A percentile compares a stretch with the other conserved stretches of the same genome.
These are phyloP conservation scores for Bubo scandiacus DNA, from an alignment of 2,113 vertebrate species.

Conservation along the genomic window DNA sequence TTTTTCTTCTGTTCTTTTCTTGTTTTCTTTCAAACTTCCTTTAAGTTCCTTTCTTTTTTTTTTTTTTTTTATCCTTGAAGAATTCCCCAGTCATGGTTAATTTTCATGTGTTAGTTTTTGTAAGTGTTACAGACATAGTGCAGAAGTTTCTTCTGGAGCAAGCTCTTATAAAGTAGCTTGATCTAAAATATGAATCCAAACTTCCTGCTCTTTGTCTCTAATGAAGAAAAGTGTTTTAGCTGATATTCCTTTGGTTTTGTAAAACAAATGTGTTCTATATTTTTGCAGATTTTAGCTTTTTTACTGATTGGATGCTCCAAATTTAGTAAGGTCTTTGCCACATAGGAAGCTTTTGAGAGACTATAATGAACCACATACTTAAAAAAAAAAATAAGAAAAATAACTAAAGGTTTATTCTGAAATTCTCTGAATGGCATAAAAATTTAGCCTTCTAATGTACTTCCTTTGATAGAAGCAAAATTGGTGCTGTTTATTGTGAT, in stretches of 20 bases:
- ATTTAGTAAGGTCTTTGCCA: constrained; percentile 67
- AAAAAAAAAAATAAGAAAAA: not conserved
- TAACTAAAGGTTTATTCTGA: constrained; percentile 65
- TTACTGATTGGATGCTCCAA: constrained; percentile 77
- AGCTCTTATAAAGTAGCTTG: constrained; percentile 70
- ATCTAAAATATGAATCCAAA: constrained; percentile 69
- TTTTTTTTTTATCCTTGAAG: constrained; percentile 46
- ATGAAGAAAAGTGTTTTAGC: constrained; percentile 65
- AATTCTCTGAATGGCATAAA: constrained; percentile 68
- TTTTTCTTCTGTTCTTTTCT: not conserved
- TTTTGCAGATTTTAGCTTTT: constrained; percentile 82
- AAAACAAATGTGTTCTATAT: constrained; percentile 79
- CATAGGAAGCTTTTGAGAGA: constrained; percentile 69
- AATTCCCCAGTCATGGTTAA: constrained; percentile 37
- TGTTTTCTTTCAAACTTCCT: not conserved
- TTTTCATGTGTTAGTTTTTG: constrained; percentile 61
- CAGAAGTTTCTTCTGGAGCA: constrained; percentile 62
- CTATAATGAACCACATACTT: constrained; percentile 39
- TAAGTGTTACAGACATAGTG: constrained; percentile 68
- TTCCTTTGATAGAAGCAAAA: constrained; percentile 75
- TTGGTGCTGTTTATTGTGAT: constrained; percentile 72
- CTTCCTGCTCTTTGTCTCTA: constrained; percentile 71
- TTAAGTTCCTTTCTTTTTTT: not conserved
- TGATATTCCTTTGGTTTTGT: constrained; percentile 75
- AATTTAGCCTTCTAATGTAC: constrained; percentile 72